Evolutionary conservation across 2,888 invertebrate species (phyloP).

Genomic region (Phorcus lineatus): DNA sequence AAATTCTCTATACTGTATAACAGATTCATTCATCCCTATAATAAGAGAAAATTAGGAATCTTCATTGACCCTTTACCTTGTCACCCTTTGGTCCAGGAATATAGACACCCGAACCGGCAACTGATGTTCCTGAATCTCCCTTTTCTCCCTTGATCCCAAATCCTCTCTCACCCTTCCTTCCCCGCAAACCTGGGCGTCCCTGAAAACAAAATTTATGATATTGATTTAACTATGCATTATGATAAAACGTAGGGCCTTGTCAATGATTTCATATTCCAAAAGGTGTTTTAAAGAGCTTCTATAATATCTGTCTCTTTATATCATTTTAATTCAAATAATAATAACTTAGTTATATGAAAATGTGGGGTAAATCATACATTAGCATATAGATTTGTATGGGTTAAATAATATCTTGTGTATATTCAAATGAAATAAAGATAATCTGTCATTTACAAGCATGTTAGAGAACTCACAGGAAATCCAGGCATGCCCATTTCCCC

Average conservation of each 20-base stretch:
- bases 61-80: conserved; percentile 37
- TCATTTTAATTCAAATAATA: too few relatives aligned
- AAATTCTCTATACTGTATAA: too few relatives aligned
- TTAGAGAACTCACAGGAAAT: conserved; percentile 50
- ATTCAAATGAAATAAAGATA: background rate
- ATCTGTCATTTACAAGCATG: background rate
- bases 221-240: too few relatives aligned
- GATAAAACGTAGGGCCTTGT: too few relatives aligned
- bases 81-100: conserved; percentile 46
- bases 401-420: too few relatives aligned
- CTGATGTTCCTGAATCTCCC: conserved; percentile 39
- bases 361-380: too few relatives aligned
- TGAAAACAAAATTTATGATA: background rate
- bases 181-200: conserved; percentile 54
- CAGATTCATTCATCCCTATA: too few relatives aligned
- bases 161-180: conserved; percentile 56
- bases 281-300: too few relatives aligned
- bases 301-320: too few relatives aligned
- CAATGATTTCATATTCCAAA: too few relatives aligned
- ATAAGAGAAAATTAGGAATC: background rate
- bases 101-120: conserved; percentile 35
- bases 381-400: too few relatives aligned
- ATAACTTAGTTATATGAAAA: too few relatives aligned
- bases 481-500: conserved; percentile 71
- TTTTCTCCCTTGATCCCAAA: conserved; percentile 47